A percentile compares a stretch with the other conserved stretches of the same genome.
These are phyloP conservation scores for Eclectus roratus DNA, from an alignment of 2,113 vertebrate species.

Conservation along the genomic window DNA sequence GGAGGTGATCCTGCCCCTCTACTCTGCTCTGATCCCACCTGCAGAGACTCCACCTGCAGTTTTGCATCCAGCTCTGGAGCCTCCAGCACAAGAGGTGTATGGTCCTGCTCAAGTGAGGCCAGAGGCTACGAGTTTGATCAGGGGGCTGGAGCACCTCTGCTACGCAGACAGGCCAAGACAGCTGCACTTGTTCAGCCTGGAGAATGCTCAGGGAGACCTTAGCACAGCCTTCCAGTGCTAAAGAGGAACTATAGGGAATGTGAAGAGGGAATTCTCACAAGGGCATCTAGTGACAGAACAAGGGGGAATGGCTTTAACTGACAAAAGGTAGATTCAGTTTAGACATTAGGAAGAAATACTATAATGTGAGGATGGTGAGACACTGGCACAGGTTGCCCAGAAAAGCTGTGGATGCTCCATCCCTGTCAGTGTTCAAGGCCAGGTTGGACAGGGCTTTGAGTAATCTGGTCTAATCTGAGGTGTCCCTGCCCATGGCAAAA, in stretches of 20 bases:
- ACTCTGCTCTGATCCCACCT: background rate
- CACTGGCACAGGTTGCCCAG: background rate
- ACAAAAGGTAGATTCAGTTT: background rate
- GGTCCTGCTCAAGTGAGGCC: background rate
- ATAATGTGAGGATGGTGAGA: background rate
- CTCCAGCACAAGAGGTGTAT: background rate
- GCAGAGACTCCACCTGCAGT: background rate
- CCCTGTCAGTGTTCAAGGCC: background rate
- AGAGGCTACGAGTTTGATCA: background rate
- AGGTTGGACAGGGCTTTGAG: background rate
- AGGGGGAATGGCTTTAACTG: background rate
- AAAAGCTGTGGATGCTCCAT: background rate
- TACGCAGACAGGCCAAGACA: background rate
- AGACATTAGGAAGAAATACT: background rate
- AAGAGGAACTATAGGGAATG: background rate
- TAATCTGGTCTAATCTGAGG: background rate
- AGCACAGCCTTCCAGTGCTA: background rate
- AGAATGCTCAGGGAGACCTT: background rate
- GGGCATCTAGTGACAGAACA: background rate
- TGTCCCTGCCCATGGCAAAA: background rate
- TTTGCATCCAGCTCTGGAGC: background rate
- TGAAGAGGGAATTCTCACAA: background rate
- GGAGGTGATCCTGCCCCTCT: background rate
- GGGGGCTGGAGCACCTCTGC: background rate
- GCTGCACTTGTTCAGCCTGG: background rate